Conservation (phyloP, 2,888 invertebrate species). For the Phorcus lineatus region DNA sequence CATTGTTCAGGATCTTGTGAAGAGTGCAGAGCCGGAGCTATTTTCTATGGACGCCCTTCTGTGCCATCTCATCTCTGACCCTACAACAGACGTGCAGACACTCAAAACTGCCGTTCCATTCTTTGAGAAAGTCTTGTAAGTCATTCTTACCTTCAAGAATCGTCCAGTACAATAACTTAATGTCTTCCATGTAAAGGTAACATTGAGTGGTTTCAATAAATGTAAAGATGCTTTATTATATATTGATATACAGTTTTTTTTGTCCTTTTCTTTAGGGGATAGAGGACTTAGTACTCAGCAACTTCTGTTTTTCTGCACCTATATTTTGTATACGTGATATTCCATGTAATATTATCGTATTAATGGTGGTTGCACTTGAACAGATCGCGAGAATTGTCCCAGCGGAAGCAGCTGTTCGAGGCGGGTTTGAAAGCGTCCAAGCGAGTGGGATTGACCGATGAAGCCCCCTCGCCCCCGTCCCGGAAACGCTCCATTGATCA, state of each 20-base stretch:
- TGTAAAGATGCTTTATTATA: no score
- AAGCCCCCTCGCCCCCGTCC: conserved; percentile 61
- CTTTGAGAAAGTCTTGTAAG: conserved; percentile 29
- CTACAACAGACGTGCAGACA: conserved; percentile 66
- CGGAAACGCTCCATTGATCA: conserved; percentile 74
- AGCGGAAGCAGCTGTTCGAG: conserved; percentile 80
- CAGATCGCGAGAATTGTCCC: conserved; percentile 81
- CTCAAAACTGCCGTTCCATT: conserved; percentile 14
- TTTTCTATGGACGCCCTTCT: conserved; percentile 90
- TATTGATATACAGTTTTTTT: no score
- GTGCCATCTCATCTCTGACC: conserved; percentile 83
- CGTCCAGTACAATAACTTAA: background rate
- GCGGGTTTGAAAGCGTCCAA: conserved; percentile 82
- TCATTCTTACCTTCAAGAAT: background rate
- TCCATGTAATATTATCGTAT: no score
- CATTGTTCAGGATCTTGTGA: conserved; percentile 83
- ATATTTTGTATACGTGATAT: no score
- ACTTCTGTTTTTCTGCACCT: no score
- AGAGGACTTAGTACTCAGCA: no score
- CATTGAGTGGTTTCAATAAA: no score
- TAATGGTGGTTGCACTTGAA: no score
- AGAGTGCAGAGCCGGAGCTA: conserved; percentile 91
- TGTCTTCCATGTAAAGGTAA: no score
- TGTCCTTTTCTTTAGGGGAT: no score
- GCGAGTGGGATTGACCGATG: conserved; percentile 78